Evolutionary conservation across 2,113 vertebrate genomes (phyloP), one percentile per base, ranked within the genome.

Genomic region (Tonatia bakeri): DNA sequence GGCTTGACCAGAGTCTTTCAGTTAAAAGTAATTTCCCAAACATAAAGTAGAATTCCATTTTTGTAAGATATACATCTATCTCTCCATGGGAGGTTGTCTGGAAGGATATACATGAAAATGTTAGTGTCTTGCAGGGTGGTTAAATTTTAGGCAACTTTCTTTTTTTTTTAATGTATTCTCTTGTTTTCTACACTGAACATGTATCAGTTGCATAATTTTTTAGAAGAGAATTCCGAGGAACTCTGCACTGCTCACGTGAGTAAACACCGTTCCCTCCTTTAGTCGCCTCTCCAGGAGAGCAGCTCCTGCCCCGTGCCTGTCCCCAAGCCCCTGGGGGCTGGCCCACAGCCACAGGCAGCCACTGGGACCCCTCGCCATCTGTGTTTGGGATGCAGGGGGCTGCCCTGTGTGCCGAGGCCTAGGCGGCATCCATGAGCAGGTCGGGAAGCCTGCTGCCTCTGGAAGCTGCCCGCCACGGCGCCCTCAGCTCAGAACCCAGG

Each of bases 401-500:
- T 64, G 52, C 54, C 59, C 76, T 22, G 13, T 19, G 2, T 31
- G 14, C 65, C 3, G 38, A 31, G 50, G 33, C 72, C 22, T 65
- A 1, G 38, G 11, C 0, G 0, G 43, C 65, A 40, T 38, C n/a
- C 33, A 0, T 2, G 61, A 83, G 80, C 38, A 38, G 31, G 17
- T 22, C 47, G 0, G 5, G 79, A 52, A 40, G 9, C 47, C 91
- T 33, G 24, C 38, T 26, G 26, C 17, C 56, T 28, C 26, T n/a
- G 79, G 87, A 84, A 12, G 33, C 91, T 80, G 7, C 47, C 13
- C 2, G 0, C 54, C 3, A 3, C 1, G 3, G 3, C 50, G 22
- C 0, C 24, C 22, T 98, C 98, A 99, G 96, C 95, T 96, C 87
- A 99, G 98, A 67, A 98, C 98, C 99, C 99, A 99, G 70, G 99